Evolutionary conservation across 2,888 invertebrate genomes (phyloP).

Genomic region (Cephus spinipes): DNA sequence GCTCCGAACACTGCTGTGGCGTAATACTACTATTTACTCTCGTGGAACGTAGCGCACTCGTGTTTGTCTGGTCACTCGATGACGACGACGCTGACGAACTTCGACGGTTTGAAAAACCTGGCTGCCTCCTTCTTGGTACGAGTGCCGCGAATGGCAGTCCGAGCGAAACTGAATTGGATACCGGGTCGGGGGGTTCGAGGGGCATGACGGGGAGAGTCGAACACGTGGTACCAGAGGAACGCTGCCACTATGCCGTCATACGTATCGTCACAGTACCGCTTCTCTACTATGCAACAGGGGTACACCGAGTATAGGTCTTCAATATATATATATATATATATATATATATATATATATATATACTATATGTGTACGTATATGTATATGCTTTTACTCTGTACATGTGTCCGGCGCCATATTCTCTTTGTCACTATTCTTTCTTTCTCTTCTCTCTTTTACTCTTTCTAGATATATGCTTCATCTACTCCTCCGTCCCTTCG

Average conservation of each 20-base stretch:
- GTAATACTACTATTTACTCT: no score
- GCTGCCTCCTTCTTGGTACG: not conserved
- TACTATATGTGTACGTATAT: no score
- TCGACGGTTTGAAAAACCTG: constrained; percentile 23
- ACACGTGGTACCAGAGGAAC: constrained; percentile 32
- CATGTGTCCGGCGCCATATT: not conserved
- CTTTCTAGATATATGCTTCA: not conserved
- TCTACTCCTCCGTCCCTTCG: not conserved
- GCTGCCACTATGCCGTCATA: not conserved
- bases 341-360: no score
- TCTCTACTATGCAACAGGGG: constrained; percentile 5
- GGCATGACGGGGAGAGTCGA: constrained; percentile 16
- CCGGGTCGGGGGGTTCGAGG: constrained; percentile 27
- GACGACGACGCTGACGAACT: constrained; percentile 4
- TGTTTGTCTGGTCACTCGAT: not conserved
- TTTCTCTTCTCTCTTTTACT: not conserved
- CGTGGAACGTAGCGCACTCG: not conserved
- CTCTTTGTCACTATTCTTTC: not conserved
- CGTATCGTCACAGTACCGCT: not conserved
- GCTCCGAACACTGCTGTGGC: not conserved
- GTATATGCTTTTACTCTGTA: no score
- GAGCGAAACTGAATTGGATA: constrained; percentile 37
- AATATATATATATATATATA: not conserved
- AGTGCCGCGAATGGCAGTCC: constrained; percentile 26
- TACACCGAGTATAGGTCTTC: not conserved